phyloP scores from a whole-genome alignment of 2,797 vertebrate species.

The Molossus alvarezi region DNA sequence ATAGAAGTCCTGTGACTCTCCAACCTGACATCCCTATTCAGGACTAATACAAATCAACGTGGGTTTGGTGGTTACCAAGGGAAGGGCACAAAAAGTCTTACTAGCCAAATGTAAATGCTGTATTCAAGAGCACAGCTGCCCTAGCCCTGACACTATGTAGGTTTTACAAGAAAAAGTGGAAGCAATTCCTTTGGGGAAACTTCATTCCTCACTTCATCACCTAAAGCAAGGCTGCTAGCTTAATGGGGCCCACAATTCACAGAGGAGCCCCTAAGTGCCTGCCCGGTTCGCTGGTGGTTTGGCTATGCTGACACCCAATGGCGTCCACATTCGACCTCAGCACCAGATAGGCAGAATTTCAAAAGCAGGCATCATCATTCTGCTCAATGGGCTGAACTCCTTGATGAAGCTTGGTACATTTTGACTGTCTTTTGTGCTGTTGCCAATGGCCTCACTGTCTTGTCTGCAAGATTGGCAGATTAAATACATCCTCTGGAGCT shows the following conservation, averaged over 20 bases:
- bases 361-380: not conserved
- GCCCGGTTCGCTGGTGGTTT: not conserved
- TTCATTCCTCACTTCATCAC: not conserved
- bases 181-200: not conserved
- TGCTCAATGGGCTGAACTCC: not conserved
- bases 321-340: not conserved
- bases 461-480: not conserved
- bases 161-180: not conserved
- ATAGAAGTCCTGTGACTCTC: not conserved
- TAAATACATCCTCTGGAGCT: not conserved
- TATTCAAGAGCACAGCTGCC: not conserved
- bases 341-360: not conserved
- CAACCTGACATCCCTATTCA: not conserved
- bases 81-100: constrained; percentile 3
- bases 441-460: not conserved
- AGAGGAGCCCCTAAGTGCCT: not conserved
- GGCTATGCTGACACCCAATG: not conserved
- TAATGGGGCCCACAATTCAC: not conserved
- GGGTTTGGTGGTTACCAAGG: not conserved
- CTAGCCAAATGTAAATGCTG: not conserved
- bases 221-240: constrained; percentile 15
- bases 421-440: not conserved
- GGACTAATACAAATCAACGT: not conserved
- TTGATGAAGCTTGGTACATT: not conserved
- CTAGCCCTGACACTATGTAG: not conserved